These are phyloP conservation scores for Camelus bactrianus DNA, from an alignment of 2,113 vertebrate genomes.

Conservation along the genomic window DNA sequence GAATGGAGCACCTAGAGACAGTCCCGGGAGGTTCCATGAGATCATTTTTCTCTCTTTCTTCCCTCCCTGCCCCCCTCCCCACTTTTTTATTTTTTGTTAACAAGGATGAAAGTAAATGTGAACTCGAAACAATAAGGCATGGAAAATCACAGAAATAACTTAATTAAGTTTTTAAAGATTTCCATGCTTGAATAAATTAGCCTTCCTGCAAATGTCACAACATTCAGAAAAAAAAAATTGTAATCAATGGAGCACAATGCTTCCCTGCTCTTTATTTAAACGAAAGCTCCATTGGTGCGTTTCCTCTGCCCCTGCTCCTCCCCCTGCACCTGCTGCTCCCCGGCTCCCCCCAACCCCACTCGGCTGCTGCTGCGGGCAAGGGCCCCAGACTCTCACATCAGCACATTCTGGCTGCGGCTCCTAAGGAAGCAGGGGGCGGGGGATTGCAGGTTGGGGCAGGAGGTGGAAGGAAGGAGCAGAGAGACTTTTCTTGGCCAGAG, in stretches of 20 bases:
- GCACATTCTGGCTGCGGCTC: neutral
- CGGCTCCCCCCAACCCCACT: neutral
- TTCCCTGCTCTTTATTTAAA: slow-evolving; percentile 86
- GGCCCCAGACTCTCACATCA: neutral
- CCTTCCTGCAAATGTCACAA: slow-evolving; percentile 92
- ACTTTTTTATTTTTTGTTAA: slow-evolving; percentile 80
- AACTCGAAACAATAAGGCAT: slow-evolving; percentile 89
- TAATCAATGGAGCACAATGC: slow-evolving; percentile 89
- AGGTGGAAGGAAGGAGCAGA: neutral
- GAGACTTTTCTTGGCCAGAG: neutral
- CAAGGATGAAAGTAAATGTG: slow-evolving; percentile 88
- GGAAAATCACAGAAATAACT: slow-evolving; percentile 91
- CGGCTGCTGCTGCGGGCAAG: slow-evolving; percentile 18
- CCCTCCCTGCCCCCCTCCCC: neutral
- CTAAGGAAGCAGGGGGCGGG: neutral
- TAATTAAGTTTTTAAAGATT: slow-evolving; percentile 94
- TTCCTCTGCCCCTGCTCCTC: slow-evolving; percentile 28
- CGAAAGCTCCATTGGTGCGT: slow-evolving; percentile 70
- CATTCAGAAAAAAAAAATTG: slow-evolving; percentile 87
- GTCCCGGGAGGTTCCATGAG: neutral
- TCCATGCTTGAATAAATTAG: slow-evolving; percentile 92
- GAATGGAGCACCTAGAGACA: neutral
- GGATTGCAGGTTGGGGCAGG: neutral
- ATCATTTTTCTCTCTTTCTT: slow-evolving; percentile 57
- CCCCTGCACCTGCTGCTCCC: slow-evolving; percentile 66